Conservation (phyloP, 2,888 invertebrate species). For the Drosophila meridionalis region DNA sequence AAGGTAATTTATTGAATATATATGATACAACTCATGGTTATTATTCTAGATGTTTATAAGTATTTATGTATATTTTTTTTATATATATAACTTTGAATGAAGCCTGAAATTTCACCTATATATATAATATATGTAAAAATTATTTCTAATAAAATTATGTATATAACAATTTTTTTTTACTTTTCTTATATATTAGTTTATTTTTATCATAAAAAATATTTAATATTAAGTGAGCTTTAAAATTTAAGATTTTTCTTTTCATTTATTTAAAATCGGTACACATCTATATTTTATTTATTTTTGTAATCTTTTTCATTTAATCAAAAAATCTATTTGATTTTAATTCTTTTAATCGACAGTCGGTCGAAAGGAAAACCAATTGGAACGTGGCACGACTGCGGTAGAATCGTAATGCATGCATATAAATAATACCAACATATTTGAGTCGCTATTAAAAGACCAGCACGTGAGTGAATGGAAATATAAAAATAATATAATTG, state of each 20-base stretch:
- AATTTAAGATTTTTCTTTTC: neutral
- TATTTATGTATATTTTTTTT: no score
- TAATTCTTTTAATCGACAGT: constrained; percentile 3
- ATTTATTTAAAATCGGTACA: neutral
- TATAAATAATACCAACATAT: constrained; percentile 7
- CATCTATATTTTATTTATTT: neutral
- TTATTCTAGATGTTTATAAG: no score
- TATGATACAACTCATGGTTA: no score
- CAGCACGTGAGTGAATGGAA: constrained; percentile 17
- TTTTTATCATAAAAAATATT: neutral
- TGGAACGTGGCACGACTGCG: constrained; percentile 4
- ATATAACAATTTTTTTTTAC: no score
- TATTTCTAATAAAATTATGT: no score
- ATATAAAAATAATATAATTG: constrained; percentile 35
- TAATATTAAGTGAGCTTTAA: neutral
- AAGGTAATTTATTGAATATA: no score
- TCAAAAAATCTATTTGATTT: constrained; percentile 4
- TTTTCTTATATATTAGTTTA: no score
- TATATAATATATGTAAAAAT: no score
- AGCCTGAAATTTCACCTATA: no score
- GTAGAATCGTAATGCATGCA: neutral
- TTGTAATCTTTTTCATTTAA: neutral
- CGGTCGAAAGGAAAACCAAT: neutral
- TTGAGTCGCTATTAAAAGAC: constrained; percentile 16
- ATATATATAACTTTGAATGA: no score